Evolutionary conservation across 1,140 invertebrate genomes (phyloP).

Genomic region (Leptoteleia sp.): DNA sequence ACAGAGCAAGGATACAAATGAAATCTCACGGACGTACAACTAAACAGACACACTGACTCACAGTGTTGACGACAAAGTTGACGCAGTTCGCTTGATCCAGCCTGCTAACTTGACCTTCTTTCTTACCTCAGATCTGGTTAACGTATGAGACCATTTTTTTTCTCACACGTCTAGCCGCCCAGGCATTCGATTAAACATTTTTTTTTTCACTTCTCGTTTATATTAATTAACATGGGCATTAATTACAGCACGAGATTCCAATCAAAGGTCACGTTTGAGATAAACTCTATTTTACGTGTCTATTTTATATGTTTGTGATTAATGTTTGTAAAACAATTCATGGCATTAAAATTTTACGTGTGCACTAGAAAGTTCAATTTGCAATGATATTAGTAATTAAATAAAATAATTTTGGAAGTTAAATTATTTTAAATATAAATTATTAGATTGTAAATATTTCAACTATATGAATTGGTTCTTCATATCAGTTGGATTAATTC

Average conservation of each 20-base stretch:
- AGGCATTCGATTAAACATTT: slow-evolving; percentile 1
- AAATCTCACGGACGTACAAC: slow-evolving; percentile 56
- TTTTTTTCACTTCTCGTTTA: slow-evolving; percentile 5
- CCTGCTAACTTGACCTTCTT: slow-evolving; percentile 54
- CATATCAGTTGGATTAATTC: too few species aligned
- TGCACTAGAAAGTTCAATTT: too few species aligned
- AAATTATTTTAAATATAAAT: too few species aligned
- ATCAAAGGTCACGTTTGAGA: too few species aligned
- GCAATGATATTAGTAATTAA: too few species aligned
- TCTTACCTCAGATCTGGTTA: slow-evolving; percentile 24
- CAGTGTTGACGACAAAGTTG: slow-evolving; percentile 51
- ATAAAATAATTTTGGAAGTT: too few species aligned
- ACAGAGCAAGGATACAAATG: slow-evolving; percentile 61
- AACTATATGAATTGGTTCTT: too few species aligned
- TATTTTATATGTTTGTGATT: too few species aligned
- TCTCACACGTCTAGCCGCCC: background rate
- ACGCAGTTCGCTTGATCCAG: slow-evolving; percentile 17
- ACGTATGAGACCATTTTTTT: slow-evolving; percentile 26
- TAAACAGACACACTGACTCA: slow-evolving; percentile 51
- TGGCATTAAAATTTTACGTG: too few species aligned
- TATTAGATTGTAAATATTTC: too few species aligned
- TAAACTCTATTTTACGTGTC: too few species aligned
- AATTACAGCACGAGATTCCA: background rate
- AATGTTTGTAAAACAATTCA: too few species aligned
- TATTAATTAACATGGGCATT: slow-evolving; percentile 1